phyloP scores from a whole-genome alignment of 1,140 invertebrate species.

The Augochlora pura region DNA sequence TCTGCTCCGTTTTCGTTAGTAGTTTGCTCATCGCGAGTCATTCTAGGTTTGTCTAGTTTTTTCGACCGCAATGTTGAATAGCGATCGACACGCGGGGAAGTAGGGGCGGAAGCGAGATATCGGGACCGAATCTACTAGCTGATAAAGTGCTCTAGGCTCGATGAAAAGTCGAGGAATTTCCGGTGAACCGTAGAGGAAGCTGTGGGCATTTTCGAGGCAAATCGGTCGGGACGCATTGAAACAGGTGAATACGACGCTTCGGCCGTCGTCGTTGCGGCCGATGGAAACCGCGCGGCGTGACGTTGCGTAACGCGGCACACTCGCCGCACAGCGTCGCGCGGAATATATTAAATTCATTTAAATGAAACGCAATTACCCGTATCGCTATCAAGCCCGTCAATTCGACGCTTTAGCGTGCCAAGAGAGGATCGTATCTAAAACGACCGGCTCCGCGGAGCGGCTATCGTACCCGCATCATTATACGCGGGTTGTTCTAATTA shows the following conservation, averaged over 20 bases:
- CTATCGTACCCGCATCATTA: background rate
- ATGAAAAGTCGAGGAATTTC: slow-evolving; percentile 5
- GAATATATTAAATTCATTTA: slow-evolving; percentile 2
- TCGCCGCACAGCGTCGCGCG: background rate
- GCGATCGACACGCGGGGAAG: no score
- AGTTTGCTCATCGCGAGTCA: no score
- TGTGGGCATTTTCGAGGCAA: slow-evolving; percentile 12
- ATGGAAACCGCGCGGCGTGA: background rate
- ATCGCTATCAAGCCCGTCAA: background rate
- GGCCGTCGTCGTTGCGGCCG: no score
- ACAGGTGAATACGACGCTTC: background rate
- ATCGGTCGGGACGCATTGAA: background rate
- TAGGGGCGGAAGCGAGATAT: background rate
- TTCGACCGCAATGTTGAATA: no score
- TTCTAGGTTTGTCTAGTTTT: no score
- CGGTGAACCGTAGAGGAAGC: background rate
- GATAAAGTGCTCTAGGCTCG: background rate
- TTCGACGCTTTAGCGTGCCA: background rate
- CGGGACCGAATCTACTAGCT: background rate
- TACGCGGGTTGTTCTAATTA: slow-evolving; percentile 25
- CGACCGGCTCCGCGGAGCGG: background rate
- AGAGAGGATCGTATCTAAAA: background rate
- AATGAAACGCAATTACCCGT: slow-evolving; percentile 19
- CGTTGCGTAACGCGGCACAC: background rate
- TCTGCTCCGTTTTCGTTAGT: no score